phyloP scores from a whole-genome alignment of 2,113 vertebrate genomes.

The Alethe diademata region DNA sequence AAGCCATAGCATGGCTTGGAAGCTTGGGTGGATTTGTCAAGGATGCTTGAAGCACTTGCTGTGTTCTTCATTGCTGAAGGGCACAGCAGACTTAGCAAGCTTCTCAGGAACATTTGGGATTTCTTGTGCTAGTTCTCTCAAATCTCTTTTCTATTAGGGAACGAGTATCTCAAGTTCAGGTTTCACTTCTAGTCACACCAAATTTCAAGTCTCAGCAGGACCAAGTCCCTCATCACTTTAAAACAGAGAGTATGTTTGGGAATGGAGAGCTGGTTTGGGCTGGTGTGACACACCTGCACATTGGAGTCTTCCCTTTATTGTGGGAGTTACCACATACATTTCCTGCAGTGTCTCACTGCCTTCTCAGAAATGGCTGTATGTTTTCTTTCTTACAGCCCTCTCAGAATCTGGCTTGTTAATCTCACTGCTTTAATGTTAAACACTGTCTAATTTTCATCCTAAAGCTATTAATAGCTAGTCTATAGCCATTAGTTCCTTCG shows the following conservation, averaged over 20 bases:
- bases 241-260: background rate
- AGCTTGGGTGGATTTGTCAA: background rate
- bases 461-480: background rate
- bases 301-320: background rate
- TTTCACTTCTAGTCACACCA: background rate
- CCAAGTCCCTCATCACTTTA: background rate
- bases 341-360: background rate
- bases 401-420: background rate
- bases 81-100: background rate
- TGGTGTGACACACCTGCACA: background rate
- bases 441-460: background rate
- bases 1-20: background rate
- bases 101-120: background rate
- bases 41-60: background rate
- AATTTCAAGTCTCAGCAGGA: background rate
- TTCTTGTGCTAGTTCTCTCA: background rate
- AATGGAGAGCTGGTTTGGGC: background rate
- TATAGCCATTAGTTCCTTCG: background rate
- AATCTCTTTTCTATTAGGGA: background rate
- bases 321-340: background rate
- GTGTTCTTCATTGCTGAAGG: background rate
- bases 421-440: background rate
- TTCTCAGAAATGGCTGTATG: background rate
- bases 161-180: background rate
- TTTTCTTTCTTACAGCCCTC: background rate